Evolutionary conservation across 1,140 invertebrate species (phyloP).

Genomic region (Hetaerina americana): DNA sequence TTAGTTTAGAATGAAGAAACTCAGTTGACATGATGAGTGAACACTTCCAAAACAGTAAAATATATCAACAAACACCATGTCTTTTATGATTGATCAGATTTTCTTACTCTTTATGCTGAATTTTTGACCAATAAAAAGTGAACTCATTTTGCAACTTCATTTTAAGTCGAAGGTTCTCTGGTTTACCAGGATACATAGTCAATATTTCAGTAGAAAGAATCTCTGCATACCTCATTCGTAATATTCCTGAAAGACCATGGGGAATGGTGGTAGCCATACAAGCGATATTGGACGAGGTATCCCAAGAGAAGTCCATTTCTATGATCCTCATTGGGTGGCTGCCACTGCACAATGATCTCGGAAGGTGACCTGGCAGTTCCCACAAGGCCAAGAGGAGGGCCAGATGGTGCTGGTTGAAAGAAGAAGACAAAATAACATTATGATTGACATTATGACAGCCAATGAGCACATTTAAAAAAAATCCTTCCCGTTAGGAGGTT

Average conservation of each 20-base stretch:
- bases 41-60: too few relatives aligned
- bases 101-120: too few relatives aligned
- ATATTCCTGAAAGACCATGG: slow-evolving; percentile 84
- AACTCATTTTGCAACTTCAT: too few relatives aligned
- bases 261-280: slow-evolving; percentile 80
- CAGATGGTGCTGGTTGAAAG: slow-evolving; percentile 59
- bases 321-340: slow-evolving; percentile 81
- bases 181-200: too few relatives aligned
- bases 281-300: slow-evolving; percentile 80
- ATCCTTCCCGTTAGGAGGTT: too few relatives aligned
- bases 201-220: neutral
- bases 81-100: slow-evolving; percentile 4
- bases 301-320: slow-evolving; percentile 90
- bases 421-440: slow-evolving; percentile 3
- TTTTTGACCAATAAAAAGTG: too few relatives aligned
- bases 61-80: too few relatives aligned
- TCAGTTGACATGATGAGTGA: too few relatives aligned
- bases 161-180: too few relatives aligned
- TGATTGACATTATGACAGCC: too few relatives aligned
- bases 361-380: slow-evolving; percentile 83
- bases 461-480: too few relatives aligned
- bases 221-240: slow-evolving; percentile 53
- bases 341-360: slow-evolving; percentile 96
- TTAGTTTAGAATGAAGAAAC: too few relatives aligned
- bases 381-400: slow-evolving; percentile 76